Evolutionary conservation across 37 sponge, comb jelly and placozoan genomes (phyloP), one percentile per base, ranked within the genome.

Genomic region (Axinella damicornis): DNA sequence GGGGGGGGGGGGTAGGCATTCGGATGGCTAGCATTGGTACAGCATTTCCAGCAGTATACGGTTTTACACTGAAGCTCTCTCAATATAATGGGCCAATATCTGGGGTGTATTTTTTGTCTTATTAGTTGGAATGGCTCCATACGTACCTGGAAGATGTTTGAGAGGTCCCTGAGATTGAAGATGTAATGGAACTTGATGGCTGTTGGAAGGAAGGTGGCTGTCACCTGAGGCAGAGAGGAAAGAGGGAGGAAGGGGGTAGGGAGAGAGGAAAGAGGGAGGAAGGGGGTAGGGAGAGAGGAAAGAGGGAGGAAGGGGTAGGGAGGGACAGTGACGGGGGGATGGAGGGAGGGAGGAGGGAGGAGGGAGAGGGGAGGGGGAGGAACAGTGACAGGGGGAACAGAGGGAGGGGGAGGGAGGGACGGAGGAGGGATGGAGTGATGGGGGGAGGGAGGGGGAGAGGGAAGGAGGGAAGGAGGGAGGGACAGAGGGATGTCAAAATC

Each of bases 161-260:
- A 95, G 74, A 98, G 89, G 78, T 98, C 99, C 22, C 99, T 81
- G 65, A 98, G 84, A 74, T 98, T 98, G 94, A 98, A 98, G 68
- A 96, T 94, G 91, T 98, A 98, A 83, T 98, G 99, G 81, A 98
- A 98, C 76, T 98, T 98, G 84, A 98, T 91, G 62, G 99, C 99
- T 64, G 99, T 98, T n/a, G 99, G 99, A 19, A 98, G 87, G 91
- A 98, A 98, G 27, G 94, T 84, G 41, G 92, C 77, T 54, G 92
- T 78, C 32, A 97, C 79, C 73, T 83, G 30, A 21, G 22, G 24
- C 0, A n/a, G 53, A 15, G 33, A 31, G 53, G 55, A 9, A 46
- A 9, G 46, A 9, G 9, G 46, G 46, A 9, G 9, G 46, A 9
- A 9, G 9, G 46, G 38, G 62, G 12, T 5, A 14, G 62, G 12